Evolutionary conservation across 2,797 vertebrate genomes (phyloP).

Genomic region (Gymnopithys bicolor): DNA sequence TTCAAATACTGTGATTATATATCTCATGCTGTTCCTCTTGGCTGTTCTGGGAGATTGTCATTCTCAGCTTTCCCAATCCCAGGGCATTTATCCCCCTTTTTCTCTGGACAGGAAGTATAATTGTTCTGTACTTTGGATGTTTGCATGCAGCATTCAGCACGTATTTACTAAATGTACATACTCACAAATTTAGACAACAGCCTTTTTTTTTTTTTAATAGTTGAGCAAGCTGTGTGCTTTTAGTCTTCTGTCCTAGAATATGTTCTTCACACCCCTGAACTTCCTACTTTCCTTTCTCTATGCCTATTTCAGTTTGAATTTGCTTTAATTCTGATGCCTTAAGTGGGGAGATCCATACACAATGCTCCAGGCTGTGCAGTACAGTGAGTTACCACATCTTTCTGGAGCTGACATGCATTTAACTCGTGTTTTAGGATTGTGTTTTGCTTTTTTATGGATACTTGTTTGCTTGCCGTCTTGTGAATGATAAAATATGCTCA

Average conservation of each 20-base stretch:
- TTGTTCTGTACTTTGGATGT: background rate
- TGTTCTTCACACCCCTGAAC: background rate
- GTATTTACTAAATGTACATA: background rate
- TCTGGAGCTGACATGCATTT: background rate
- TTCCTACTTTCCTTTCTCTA: background rate
- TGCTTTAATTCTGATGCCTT: background rate
- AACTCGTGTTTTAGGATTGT: background rate
- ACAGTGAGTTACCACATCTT: background rate
- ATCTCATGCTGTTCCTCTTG: background rate
- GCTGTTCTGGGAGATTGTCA: background rate
- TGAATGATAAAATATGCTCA: background rate
- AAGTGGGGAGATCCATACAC: background rate
- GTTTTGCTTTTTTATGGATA: background rate
- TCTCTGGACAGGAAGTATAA: background rate
- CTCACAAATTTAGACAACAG: background rate
- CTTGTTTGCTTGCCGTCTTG: background rate
- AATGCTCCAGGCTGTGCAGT: accelerated
- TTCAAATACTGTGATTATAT: background rate
- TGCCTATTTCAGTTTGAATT: background rate
- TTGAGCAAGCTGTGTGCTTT: background rate
- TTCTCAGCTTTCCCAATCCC: background rate
- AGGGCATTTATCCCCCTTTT: background rate
- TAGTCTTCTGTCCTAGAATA: background rate
- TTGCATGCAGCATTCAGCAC: background rate
- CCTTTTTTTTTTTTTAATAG: background rate